Evolutionary conservation across 2,797 vertebrate genomes (phyloP).

Genomic region (Galagoides demidoff): DNA sequence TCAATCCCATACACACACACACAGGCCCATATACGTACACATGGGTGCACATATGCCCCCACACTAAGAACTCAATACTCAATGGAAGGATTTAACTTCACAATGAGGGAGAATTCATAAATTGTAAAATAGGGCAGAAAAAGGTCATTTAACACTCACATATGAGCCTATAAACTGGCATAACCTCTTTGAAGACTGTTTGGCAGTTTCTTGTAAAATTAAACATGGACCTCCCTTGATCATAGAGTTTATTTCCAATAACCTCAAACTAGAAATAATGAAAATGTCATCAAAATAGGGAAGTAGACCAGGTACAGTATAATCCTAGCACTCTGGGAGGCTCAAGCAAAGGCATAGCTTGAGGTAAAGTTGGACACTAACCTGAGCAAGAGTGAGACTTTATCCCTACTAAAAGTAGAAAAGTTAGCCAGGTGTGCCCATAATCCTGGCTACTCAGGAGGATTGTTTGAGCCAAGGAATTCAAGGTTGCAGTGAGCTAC

Average conservation of each 20-base stretch:
- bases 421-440: too few relatives aligned
- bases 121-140: not conserved
- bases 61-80: not conserved
- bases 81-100: not conserved
- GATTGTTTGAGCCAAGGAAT: too few relatives aligned
- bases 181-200: not conserved
- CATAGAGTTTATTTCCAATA: not conserved
- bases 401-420: too few relatives aligned
- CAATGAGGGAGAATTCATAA: not conserved
- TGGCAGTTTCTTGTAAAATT: not conserved
- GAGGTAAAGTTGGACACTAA: too few relatives aligned
- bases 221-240: not conserved
- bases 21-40: not conserved
- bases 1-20: not conserved
- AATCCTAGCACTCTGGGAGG: too few relatives aligned
- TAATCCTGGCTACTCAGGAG: too few relatives aligned
- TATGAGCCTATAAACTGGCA: not conserved
- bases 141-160: not conserved
- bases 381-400: too few relatives aligned
- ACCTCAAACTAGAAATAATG: not conserved
- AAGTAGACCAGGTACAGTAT: not conserved
- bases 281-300: not conserved
- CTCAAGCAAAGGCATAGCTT: too few relatives aligned
- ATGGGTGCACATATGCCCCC: not conserved
- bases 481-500: too few relatives aligned